Conservation (phyloP, 2,797 vertebrate genomes). For the Xenopus petersii region DNA sequence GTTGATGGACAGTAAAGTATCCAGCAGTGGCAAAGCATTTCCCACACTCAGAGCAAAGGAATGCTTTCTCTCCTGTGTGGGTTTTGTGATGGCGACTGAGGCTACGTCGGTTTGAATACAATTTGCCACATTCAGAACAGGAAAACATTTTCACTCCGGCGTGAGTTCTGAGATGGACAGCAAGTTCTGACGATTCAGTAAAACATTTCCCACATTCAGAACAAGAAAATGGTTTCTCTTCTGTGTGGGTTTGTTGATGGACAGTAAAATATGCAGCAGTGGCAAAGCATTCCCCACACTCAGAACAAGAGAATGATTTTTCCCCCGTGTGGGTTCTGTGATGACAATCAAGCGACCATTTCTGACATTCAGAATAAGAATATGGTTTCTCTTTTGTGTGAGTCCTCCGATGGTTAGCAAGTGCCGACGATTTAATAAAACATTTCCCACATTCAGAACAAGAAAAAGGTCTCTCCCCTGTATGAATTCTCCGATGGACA, state of each 20-base stretch:
- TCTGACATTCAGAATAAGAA: background rate
- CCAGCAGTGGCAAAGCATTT: background rate
- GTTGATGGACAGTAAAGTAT: background rate
- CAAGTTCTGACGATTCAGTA: no score
- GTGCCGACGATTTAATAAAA: background rate
- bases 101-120: background rate
- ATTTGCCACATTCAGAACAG: background rate
- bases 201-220: no score
- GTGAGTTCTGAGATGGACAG: background rate
- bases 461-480: background rate
- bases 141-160: background rate
- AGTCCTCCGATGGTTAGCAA: background rate
- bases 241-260: no score
- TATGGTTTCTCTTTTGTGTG: background rate
- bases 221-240: no score
- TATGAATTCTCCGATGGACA: background rate
- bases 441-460: slow-evolving; percentile 1
- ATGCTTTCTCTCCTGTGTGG: background rate
- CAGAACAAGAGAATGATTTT: background rate
- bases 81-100: background rate
- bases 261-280: no score
- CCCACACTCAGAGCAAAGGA: background rate
- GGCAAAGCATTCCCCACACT: background rate
- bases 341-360: background rate
- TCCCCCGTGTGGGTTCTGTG: background rate